These are phyloP conservation scores for Hydrolagus affinis DNA, from an alignment of 2,113 vertebrate species.

Conservation along the genomic window DNA sequence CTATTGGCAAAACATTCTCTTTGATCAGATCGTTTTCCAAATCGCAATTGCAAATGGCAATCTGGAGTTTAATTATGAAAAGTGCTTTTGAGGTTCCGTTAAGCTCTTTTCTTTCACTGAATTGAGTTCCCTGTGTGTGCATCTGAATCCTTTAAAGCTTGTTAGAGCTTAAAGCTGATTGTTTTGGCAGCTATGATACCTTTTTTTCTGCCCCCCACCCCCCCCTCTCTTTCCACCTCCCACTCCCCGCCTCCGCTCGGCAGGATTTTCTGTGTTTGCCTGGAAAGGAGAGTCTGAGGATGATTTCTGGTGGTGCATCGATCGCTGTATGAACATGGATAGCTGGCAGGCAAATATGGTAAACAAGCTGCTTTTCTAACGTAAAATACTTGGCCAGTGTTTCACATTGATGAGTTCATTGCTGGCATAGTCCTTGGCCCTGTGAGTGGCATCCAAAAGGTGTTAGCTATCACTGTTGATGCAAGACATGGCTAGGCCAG, in stretches of 20 bases:
- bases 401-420: too few relatives aligned
- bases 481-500: too few relatives aligned
- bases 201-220: neutral
- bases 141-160: neutral
- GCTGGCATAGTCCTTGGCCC: too few relatives aligned
- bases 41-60: neutral
- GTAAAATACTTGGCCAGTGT: slow-evolving; percentile 34
- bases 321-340: slow-evolving; percentile 85
- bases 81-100: neutral
- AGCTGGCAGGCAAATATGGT: slow-evolving; percentile 98
- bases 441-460: too few relatives aligned
- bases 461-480: too few relatives aligned
- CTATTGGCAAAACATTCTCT: neutral
- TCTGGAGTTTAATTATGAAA: neutral
- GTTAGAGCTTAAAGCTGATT: neutral
- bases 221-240: neutral
- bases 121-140: neutral
- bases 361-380: slow-evolving; percentile 37
- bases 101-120: neutral
- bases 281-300: slow-evolving; percentile 98
- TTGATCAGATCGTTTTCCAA: neutral
- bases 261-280: slow-evolving; percentile 91
- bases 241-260: slow-evolving; percentile 35
- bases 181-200: neutral
- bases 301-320: slow-evolving; percentile 99